These are phyloP conservation scores for Empidonax alnorum DNA, from an alignment of 2,113 vertebrate genomes.

Conservation along the genomic window DNA sequence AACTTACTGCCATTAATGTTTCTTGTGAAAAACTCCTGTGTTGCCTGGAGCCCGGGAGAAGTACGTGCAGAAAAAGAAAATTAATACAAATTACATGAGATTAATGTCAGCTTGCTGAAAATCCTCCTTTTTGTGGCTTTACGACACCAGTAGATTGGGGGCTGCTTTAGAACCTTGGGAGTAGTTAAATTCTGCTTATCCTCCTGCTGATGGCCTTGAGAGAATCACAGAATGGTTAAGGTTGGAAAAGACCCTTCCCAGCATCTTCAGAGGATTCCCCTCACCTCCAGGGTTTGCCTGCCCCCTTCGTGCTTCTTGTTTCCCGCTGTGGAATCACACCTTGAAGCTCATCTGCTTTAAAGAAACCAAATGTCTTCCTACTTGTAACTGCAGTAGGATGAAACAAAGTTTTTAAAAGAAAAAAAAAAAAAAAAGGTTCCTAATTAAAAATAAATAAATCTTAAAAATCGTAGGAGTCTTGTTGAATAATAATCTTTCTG, in stretches of 20 bases:
- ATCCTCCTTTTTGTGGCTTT: neutral
- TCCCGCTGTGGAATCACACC: neutral
- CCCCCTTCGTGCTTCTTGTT: neutral
- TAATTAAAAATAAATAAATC: neutral
- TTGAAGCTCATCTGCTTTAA: neutral
- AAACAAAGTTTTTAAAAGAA: neutral
- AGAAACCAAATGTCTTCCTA: neutral
- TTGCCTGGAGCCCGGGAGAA: neutral
- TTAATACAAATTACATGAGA: neutral
- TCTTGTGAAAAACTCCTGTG: neutral
- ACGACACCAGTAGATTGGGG: neutral
- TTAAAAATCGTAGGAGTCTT: neutral
- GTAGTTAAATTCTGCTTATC: neutral
- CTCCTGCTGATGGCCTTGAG: neutral
- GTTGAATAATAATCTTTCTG: neutral
- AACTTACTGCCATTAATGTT: neutral
- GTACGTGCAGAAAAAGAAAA: neutral
- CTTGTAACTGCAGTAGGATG: neutral
- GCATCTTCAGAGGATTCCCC: neutral
- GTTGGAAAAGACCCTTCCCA: neutral
- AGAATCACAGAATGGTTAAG: too few species aligned
- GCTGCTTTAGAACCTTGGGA: neutral
- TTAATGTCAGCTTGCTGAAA: neutral
- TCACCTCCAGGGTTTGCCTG: neutral
- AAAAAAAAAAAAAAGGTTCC: neutral